These are phyloP conservation scores for Amphipoea lucens DNA, from an alignment of 2,888 invertebrate species.

Conservation along the genomic window DNA sequence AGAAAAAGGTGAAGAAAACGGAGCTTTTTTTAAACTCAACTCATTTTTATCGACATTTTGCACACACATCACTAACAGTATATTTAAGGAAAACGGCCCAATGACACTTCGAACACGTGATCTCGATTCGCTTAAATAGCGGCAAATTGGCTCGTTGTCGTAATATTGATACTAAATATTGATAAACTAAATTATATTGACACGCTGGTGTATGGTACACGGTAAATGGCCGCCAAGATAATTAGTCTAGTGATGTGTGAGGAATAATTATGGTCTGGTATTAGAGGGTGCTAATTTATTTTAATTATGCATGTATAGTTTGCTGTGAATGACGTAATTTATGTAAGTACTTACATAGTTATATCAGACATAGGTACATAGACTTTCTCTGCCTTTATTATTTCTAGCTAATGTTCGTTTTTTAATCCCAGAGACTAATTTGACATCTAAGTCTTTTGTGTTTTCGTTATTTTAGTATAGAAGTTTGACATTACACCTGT, in stretches of 20 bases:
- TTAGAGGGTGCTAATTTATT: constrained; percentile 59
- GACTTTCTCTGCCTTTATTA: not conserved
- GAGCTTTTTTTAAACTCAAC: not conserved
- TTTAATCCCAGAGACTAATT: too few relatives aligned
- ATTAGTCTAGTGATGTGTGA: constrained; percentile 56
- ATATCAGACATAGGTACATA: too few relatives aligned
- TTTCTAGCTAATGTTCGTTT: not conserved
- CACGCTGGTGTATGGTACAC: constrained; percentile 49
- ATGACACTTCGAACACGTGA: constrained; percentile 57
- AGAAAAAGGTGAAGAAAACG: not conserved
- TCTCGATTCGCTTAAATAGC: constrained; percentile 61
- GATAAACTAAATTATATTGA: constrained; percentile 67
- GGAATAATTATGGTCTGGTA: constrained; percentile 55
- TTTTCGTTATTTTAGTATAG: too few relatives aligned
- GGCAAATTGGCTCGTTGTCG: constrained; percentile 63
- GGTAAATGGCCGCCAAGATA: constrained; percentile 55
- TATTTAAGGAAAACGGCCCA: constrained; percentile 55
- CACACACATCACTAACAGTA: constrained; percentile 33
- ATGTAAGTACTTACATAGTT: too few relatives aligned
- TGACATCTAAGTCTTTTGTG: too few relatives aligned
- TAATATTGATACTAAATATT: constrained; percentile 64
- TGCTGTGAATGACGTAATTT: constrained; percentile 18
- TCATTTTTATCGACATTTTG: constrained; percentile 30
- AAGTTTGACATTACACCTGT: too few relatives aligned
- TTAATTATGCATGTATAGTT: constrained; percentile 33